phyloP scores from a whole-genome alignment of 1,140 invertebrate species.

The Brachionus plicatilis region DNA sequence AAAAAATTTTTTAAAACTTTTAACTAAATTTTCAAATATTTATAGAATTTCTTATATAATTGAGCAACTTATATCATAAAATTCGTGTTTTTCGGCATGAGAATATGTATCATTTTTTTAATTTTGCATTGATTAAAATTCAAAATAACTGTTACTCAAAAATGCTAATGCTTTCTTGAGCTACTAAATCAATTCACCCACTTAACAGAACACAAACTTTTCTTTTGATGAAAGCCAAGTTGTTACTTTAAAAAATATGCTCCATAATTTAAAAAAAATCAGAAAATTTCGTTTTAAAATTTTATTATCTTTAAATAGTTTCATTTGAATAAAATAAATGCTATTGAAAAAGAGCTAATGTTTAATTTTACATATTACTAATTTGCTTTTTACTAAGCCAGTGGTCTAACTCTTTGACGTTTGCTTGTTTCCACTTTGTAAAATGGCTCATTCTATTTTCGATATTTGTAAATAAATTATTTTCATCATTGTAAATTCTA shows the following conservation, averaged over 20 bases:
- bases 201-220: neutral
- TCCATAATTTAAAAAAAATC: neutral
- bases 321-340: neutral
- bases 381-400: slow-evolving; percentile 19
- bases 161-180: neutral
- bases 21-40: neutral
- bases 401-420: neutral
- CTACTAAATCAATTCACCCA: neutral
- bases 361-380: neutral
- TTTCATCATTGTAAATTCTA: neutral
- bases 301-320: neutral
- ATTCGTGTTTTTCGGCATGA: neutral
- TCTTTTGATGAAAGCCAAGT: neutral
- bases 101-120: neutral
- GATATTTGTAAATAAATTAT: slow-evolving; percentile 17
- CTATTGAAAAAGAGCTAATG: neutral
- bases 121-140: neutral
- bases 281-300: neutral
- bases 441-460: slow-evolving; percentile 11
- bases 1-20: neutral
- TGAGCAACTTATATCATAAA: neutral
- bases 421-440: slow-evolving; percentile 7
- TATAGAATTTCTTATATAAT: neutral
- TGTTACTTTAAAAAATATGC: neutral
- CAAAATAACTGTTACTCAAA: neutral